Conservation (phyloP, 2,113 vertebrate species). For the Numida meleagris region DNA sequence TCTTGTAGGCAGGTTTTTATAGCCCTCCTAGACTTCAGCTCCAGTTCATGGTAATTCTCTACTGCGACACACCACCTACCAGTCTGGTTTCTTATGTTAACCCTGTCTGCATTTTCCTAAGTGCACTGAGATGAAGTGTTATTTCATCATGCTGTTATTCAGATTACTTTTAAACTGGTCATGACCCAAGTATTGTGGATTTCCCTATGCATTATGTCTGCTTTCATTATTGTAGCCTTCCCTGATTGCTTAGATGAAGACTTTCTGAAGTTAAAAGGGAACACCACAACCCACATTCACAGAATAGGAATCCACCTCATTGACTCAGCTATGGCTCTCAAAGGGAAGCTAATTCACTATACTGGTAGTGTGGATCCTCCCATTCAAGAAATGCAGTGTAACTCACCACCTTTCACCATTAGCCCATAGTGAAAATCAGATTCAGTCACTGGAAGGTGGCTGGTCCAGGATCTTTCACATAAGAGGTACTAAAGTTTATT, state of each 20-base stretch:
- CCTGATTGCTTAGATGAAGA: neutral
- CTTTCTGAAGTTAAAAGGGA: conserved; percentile 12
- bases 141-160: neutral
- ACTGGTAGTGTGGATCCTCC: neutral
- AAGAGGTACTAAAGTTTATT: neutral
- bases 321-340: neutral
- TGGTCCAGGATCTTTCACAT: neutral
- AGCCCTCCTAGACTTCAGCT: neutral
- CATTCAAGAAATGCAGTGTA: neutral
- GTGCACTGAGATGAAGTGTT: neutral
- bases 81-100: neutral
- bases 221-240: conserved; percentile 18
- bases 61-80: neutral
- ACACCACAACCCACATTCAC: neutral
- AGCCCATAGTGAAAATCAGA: neutral
- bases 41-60: neutral
- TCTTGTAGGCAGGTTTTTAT: neutral
- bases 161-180: neutral
- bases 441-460: neutral
- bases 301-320: neutral
- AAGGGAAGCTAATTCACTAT: neutral
- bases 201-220: neutral
- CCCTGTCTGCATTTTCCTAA: accelerated
- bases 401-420: neutral
- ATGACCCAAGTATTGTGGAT: neutral